Evolutionary conservation across 1,140 invertebrate genomes (phyloP).

Genomic region (Trinorchestia longiramus): DNA sequence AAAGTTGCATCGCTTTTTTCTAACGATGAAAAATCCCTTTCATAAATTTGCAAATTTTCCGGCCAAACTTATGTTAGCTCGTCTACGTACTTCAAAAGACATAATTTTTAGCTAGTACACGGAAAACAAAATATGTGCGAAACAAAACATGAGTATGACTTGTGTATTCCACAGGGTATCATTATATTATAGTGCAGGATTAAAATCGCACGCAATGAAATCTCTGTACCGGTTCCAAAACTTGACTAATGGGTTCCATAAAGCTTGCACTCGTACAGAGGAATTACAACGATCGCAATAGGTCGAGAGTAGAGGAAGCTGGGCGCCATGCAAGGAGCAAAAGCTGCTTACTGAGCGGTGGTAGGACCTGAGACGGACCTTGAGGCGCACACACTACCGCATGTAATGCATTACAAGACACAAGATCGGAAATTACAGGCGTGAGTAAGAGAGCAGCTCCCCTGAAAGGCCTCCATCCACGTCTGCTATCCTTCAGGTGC

Average conservation of each 20-base stretch:
- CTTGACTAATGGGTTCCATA: not conserved
- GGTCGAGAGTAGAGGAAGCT: not conserved
- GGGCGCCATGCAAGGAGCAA: not conserved
- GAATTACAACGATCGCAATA: not conserved
- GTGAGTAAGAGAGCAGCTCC: conserved; percentile 2
- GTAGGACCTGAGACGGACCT: not conserved
- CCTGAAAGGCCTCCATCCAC: conserved; percentile 8
- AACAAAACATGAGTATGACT: not conserved
- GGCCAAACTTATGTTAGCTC: not conserved
- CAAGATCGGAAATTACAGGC: conserved; percentile 45
- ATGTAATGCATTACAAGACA: conserved; percentile 36
- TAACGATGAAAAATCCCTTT: too few species aligned
- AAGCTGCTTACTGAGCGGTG: not conserved
- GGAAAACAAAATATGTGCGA: not conserved
- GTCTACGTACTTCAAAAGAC: not conserved
- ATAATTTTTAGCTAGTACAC: not conserved
- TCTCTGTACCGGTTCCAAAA: not conserved
- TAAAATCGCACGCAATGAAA: not conserved
- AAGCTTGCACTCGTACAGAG: not conserved
- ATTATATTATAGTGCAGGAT: not conserved
- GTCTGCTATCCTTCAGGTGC: conserved; percentile 24
- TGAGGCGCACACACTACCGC: not conserved
- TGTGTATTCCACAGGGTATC: not conserved
- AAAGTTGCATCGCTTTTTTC: too few species aligned
- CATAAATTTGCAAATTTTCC: too few species aligned